A percentile compares a stretch with the other conserved stretches of the same genome.
phyloP scores from a whole-genome alignment of 2,797 vertebrate genomes.

The Pangasius sanitwongsei region DNA sequence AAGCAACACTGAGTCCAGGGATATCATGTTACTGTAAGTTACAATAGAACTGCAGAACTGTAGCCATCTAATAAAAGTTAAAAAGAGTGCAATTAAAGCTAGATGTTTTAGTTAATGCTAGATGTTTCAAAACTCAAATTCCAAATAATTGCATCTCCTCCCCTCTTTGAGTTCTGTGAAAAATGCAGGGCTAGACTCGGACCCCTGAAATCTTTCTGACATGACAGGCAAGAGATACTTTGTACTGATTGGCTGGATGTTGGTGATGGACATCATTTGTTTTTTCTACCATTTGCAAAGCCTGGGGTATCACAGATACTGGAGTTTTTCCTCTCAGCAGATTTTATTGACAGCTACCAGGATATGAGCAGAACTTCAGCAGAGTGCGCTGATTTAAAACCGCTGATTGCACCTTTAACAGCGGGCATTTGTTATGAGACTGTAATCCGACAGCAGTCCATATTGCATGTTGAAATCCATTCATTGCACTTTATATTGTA shows the following conservation, averaged over 20 bases:
- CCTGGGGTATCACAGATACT: not conserved
- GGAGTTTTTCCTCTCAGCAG: not conserved
- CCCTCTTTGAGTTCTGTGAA: not conserved
- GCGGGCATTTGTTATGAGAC: not conserved
- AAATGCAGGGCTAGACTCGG: not conserved
- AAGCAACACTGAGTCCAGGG: not conserved
- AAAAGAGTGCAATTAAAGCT: not conserved
- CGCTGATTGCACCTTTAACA: not conserved
- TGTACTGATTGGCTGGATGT: not conserved
- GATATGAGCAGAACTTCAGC: not conserved
- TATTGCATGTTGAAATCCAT: not conserved
- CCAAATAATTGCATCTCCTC: not conserved
- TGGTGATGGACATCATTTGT: not conserved
- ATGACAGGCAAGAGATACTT: not conserved
- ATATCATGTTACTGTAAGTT: not conserved
- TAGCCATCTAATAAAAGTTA: too few species aligned
- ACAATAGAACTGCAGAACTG: not conserved
- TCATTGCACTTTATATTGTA: not conserved
- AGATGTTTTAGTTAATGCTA: not conserved
- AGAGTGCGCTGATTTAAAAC: not conserved
- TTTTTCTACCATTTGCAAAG: not conserved
- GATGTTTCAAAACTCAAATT: not conserved
- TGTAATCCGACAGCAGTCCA: not conserved
- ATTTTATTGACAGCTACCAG: not conserved
- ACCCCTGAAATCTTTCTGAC: not conserved